Conservation (phyloP, 37 sponge, comb jelly and placozoan genomes). For the Ianthella basta region DNA sequence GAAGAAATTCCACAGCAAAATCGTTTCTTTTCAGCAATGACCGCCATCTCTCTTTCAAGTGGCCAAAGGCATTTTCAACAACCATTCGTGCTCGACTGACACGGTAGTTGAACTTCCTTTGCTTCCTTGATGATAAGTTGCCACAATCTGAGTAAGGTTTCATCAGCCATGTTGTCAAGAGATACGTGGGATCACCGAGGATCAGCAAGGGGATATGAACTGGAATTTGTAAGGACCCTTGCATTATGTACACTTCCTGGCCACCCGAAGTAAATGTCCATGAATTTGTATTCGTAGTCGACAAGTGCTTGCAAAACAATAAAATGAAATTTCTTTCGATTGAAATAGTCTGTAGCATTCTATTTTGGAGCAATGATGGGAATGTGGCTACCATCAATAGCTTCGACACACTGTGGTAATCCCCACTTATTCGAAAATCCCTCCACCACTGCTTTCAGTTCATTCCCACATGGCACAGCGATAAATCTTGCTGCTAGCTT, state of each 20-base stretch:
- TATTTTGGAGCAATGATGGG: slow-evolving; percentile 32
- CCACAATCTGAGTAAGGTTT: slow-evolving; percentile 32
- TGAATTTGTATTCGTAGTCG: slow-evolving; percentile 19
- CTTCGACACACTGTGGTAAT: slow-evolving; percentile 28
- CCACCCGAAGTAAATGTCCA: slow-evolving; percentile 32
- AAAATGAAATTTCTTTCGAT: slow-evolving; percentile 15
- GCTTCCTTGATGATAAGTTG: slow-evolving; percentile 15
- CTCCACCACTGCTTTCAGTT: neutral
- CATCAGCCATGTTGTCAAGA: slow-evolving; percentile 30
- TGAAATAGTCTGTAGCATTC: slow-evolving; percentile 22
- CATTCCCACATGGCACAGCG: slow-evolving; percentile 12
- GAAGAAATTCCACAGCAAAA: neutral
- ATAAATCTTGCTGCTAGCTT: slow-evolving; percentile 1
- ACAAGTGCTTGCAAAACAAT: slow-evolving; percentile 17
- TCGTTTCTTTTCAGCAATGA: slow-evolving; percentile 32
- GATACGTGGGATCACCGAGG: slow-evolving; percentile 63
- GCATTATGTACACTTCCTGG: slow-evolving; percentile 41
- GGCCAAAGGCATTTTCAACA: slow-evolving; percentile 34
- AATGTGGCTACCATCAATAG: slow-evolving; percentile 24
- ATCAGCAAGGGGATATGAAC: slow-evolving; percentile 37
- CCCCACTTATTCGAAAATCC: slow-evolving; percentile 9
- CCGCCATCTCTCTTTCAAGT: slow-evolving; percentile 20
- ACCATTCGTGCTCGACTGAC: slow-evolving; percentile 29
- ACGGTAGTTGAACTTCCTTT: slow-evolving; percentile 25
- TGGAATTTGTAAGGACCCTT: slow-evolving; percentile 29